phyloP scores from a whole-genome alignment of 1,140 invertebrate species.

The Atopsyche davidsoni region DNA sequence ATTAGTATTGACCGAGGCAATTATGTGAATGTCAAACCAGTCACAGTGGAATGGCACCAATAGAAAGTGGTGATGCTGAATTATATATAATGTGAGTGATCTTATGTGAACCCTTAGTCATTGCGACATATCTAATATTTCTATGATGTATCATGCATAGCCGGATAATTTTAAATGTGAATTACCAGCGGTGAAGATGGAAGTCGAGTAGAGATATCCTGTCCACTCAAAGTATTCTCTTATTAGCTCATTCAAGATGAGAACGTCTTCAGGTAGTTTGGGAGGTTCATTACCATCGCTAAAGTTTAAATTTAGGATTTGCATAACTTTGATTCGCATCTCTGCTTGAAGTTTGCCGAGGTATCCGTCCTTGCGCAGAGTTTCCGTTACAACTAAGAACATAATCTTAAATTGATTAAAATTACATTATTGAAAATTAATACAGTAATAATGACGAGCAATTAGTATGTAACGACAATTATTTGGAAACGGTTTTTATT shows the following conservation, averaged over 20 bases:
- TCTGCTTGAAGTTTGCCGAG: constrained; percentile 40
- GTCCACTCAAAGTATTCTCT: constrained; percentile 48
- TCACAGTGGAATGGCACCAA: too few relatives aligned
- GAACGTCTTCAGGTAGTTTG: constrained; percentile 35
- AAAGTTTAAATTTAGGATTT: background rate
- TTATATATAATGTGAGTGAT: too few relatives aligned
- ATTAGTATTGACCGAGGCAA: too few relatives aligned
- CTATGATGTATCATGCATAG: background rate
- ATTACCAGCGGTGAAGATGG: constrained; percentile 40
- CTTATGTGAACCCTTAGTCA: too few relatives aligned
- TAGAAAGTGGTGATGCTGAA: too few relatives aligned
- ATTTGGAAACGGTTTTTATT: too few relatives aligned
- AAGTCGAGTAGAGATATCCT: constrained; percentile 43
- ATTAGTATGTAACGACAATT: too few relatives aligned
- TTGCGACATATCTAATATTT: too few relatives aligned
- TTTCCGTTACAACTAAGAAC: constrained; percentile 44
- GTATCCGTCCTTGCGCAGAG: constrained; percentile 40
- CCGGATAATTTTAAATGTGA: constrained; percentile 1
- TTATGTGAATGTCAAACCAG: too few relatives aligned
- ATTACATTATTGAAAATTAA: too few relatives aligned
- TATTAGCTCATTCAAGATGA: constrained; percentile 44
- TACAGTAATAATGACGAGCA: too few relatives aligned
- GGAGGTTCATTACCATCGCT: constrained; percentile 25
- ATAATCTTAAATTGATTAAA: too few relatives aligned
- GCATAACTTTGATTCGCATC: constrained; percentile 9